Conservation (phyloP, 2,113 vertebrate genomes). For the Megaceryle torquata region DNA sequence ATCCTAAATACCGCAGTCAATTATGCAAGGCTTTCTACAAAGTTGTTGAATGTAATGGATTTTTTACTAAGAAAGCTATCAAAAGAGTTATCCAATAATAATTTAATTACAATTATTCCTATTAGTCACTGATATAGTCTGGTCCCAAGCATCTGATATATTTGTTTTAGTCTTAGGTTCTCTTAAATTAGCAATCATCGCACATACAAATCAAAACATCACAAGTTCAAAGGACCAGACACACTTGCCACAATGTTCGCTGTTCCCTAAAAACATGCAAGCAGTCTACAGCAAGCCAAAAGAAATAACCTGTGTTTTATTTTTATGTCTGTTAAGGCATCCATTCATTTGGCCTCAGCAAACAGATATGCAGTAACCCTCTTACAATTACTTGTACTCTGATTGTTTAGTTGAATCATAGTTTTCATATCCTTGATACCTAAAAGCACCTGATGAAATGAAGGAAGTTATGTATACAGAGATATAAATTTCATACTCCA, state of each 20-base stretch:
- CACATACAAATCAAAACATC: neutral
- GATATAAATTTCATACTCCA: neutral
- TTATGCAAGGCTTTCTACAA: neutral
- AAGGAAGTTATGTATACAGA: neutral
- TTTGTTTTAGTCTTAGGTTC: neutral
- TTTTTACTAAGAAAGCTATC: neutral
- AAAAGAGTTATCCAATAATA: neutral
- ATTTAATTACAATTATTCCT: neutral
- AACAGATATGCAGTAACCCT: neutral
- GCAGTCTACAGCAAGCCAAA: neutral
- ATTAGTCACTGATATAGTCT: neutral
- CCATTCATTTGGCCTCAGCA: neutral
- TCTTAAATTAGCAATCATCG: neutral
- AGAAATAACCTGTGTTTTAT: neutral
- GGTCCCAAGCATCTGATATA: neutral
- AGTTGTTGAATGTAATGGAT: neutral
- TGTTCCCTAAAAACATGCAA: neutral
- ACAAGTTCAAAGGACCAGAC: neutral
- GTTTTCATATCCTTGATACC: neutral
- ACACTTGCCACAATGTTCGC: neutral
- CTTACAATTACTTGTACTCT: neutral
- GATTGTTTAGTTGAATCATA: neutral
- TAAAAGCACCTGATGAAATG: neutral
- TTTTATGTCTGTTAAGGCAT: neutral
- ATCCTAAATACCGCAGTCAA: neutral